Percentiles rank a stretch among this genome's conserved stretches.
Evolutionary conservation across 2,113 vertebrate genomes (phyloP).

Genomic region (Pimephales promelas): DNA sequence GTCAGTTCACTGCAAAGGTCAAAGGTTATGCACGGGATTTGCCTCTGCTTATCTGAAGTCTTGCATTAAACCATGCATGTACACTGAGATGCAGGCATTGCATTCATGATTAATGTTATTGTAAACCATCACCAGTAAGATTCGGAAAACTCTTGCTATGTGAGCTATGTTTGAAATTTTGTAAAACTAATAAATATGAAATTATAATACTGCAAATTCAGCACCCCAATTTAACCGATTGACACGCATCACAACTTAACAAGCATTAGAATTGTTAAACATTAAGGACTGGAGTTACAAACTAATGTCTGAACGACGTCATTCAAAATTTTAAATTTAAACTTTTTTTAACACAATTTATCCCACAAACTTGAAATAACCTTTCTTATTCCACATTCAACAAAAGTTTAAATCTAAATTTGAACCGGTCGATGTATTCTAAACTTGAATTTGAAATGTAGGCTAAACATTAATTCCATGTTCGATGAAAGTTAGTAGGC

Average conservation of each 20-base stretch:
- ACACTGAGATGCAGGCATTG: neutral
- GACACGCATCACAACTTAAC: neutral
- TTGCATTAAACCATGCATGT: neutral
- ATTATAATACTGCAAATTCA: neutral
- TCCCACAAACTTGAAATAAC: neutral
- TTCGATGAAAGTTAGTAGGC: neutral
- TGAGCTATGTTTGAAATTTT: neutral
- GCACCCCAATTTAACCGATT: neutral
- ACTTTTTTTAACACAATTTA: neutral
- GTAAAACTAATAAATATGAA: neutral
- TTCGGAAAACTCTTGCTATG: neutral
- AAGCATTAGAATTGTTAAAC: neutral
- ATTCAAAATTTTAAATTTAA: neutral
- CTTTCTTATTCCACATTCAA: neutral
- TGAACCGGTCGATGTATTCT: no score
- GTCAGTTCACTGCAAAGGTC: slow-evolving; percentile 2
- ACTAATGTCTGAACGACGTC: neutral
- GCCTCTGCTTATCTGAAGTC: neutral
- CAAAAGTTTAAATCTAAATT: neutral
- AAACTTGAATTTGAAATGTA: neutral
- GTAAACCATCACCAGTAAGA: neutral
- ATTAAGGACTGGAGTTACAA: no score
- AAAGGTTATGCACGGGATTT: neutral
- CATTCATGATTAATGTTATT: neutral
- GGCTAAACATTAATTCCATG: neutral